phyloP scores from a whole-genome alignment of 2,888 invertebrate species.

The Diaprepes abbreviatus region DNA sequence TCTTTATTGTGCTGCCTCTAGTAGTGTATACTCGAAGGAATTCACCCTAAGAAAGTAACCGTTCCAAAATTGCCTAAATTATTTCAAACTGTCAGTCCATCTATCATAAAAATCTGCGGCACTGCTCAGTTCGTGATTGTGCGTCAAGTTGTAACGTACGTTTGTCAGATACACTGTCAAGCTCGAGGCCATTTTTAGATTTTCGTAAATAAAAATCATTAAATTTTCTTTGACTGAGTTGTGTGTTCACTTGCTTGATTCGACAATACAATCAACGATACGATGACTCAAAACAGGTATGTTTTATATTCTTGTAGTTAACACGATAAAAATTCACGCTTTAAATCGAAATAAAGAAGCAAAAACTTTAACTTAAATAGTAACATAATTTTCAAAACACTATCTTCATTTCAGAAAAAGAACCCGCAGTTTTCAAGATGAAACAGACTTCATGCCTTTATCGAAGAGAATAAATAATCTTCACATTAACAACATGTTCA shows the following conservation, averaged over 20 bases:
- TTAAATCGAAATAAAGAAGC: no score
- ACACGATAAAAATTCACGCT: no score
- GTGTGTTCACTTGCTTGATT: not conserved
- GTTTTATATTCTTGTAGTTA: no score
- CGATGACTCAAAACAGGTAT: conserved; percentile 44
- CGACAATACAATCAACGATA: not conserved
- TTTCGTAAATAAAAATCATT: conserved; percentile 27
- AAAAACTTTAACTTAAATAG: no score
- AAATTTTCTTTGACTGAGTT: conserved; percentile 13
- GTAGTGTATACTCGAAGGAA: no score
- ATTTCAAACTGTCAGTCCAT: no score
- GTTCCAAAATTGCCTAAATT: no score
- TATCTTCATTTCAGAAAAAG: conserved; percentile 76
- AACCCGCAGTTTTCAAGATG: conserved; percentile 76
- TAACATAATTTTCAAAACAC: no score
- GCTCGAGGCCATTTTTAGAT: not conserved
- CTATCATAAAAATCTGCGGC: not conserved
- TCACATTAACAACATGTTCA: conserved; percentile 76
- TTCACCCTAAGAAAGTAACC: no score
- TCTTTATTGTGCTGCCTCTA: no score
- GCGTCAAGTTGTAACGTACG: not conserved
- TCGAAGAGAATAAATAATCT: conserved; percentile 93
- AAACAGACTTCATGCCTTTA: conserved; percentile 86
- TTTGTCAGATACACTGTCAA: not conserved
- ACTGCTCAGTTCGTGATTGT: not conserved